phyloP scores from a whole-genome alignment of 2,113 vertebrate species.

The Macrotis lagotis region DNA sequence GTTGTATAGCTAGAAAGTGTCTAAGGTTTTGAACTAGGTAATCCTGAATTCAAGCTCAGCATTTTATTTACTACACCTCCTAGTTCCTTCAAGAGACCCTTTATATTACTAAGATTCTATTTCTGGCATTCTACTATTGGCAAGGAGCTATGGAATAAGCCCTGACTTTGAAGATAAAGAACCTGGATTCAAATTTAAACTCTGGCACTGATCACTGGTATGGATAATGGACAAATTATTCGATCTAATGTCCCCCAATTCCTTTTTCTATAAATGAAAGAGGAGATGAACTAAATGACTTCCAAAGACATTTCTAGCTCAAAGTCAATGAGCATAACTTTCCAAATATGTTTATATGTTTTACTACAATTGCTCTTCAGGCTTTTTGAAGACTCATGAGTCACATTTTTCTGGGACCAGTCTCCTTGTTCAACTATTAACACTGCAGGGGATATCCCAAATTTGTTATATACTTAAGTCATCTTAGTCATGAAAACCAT shows the following conservation, averaged over 20 bases:
- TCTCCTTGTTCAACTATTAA: not conserved
- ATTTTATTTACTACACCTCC: not conserved
- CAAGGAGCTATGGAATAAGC: not conserved
- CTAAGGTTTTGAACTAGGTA: not conserved
- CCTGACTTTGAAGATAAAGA: not conserved
- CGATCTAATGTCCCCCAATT: not conserved
- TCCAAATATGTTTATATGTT: not conserved
- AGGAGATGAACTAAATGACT: not conserved
- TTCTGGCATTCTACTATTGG: not conserved
- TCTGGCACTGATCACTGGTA: not conserved
- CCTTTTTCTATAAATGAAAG: not conserved
- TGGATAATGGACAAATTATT: not conserved
- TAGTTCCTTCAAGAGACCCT: not conserved
- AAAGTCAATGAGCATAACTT: not conserved
- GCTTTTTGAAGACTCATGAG: not conserved
- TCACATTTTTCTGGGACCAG: not conserved
- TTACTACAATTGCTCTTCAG: not conserved
- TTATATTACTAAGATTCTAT: not conserved
- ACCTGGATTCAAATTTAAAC: not conserved
- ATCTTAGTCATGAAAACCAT: not conserved
- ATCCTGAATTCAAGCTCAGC: not conserved
- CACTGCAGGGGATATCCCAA: not conserved
- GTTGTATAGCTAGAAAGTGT: not conserved
- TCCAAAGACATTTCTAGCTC: not conserved
- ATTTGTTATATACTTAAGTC: not conserved